Base-by-base conservation (phyloP, 2,113 vertebrate genomes). In the Prolemur simus region DNA sequence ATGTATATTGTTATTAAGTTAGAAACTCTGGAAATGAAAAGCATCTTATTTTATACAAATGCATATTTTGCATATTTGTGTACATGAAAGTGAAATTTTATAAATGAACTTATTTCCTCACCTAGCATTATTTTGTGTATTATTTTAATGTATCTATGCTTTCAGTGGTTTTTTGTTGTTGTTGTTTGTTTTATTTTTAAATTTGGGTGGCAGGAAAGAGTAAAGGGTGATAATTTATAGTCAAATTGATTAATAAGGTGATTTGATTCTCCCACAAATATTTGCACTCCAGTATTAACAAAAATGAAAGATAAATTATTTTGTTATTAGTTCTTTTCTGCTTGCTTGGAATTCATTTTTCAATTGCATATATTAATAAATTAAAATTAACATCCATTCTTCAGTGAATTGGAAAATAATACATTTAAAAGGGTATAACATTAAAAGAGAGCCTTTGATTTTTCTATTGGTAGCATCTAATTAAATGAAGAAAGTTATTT, bases 271-370 rank as follows among this genome's bases (percentile, higher is more conserved):
- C 66, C 60, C 87, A 56, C 25, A 95, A 64, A 91, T 91, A 14
- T 91, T 96, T 90, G 4, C 3, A 92, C 2, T 96, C 25, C 34
- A 66, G 4, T 42, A 82, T 92, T 88, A 94, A 69, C n/a, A 88
- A 64, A 92, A 94, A 54, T 66, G 29, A 88, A 92, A 96, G 42
- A 85, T 73, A 88, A 89, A 84, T 71, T 76, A 68, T 94, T 94
- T 92, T 73, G n/a, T 71, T 87, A 58, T 66, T 88, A 78, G 58
- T 69, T 92, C 94, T 66, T 97, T 94, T 29, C 45, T 95, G 76
- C 34, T 66, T 66, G 58, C n/a, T 71, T 85, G 32, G 15, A 27
- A 45, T 77, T 82, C 37, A 91, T 60, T 94, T 92, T 29, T 91
- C 47, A 97, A 45, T 69, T 91, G n/a, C 32, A 27, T 85, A 74